Conservation (phyloP, 2,113 vertebrate species). For the Dryoscopus gambensis region DNA sequence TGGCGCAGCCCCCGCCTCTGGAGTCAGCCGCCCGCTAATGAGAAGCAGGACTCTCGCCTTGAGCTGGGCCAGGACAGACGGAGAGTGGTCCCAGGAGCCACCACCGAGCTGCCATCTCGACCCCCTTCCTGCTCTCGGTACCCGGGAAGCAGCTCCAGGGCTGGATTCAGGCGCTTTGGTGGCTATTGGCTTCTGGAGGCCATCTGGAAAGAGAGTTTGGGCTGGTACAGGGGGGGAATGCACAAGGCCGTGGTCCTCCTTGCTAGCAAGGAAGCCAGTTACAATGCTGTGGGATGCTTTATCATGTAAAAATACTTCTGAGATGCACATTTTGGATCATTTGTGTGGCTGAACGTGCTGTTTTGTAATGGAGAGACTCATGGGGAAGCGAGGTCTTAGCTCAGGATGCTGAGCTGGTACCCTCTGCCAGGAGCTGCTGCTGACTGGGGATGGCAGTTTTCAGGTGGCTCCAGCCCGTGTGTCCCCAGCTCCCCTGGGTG, state of each 20-base stretch:
- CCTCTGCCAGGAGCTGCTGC: neutral
- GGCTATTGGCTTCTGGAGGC: neutral
- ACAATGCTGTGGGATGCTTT: neutral
- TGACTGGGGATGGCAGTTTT: neutral
- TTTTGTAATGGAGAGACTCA: neutral
- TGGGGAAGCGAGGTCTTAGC: neutral
- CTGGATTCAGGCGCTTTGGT: neutral
- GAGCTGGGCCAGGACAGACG: conserved; percentile 29
- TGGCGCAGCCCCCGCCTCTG: neutral
- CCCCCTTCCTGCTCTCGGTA: neutral
- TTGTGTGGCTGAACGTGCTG: neutral
- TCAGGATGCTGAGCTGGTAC: neutral
- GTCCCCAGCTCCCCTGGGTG: neutral
- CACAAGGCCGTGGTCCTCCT: neutral
- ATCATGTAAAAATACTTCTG: neutral
- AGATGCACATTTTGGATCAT: neutral
- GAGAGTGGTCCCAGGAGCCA: conserved; percentile 37
- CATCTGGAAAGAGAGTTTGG: conserved; percentile 38
- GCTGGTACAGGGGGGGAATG: neutral
- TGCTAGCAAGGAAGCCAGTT: neutral
- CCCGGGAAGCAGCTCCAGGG: conserved; percentile 1
- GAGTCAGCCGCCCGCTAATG: conserved; percentile 38
- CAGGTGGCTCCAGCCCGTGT: neutral
- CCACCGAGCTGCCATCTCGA: neutral
- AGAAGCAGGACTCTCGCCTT: conserved; percentile 37